A percentile compares a stretch with the other conserved stretches of the same genome.
Evolutionary conservation across 2,888 invertebrate species (phyloP).

Genomic region (Cheilosia urbana): DNA sequence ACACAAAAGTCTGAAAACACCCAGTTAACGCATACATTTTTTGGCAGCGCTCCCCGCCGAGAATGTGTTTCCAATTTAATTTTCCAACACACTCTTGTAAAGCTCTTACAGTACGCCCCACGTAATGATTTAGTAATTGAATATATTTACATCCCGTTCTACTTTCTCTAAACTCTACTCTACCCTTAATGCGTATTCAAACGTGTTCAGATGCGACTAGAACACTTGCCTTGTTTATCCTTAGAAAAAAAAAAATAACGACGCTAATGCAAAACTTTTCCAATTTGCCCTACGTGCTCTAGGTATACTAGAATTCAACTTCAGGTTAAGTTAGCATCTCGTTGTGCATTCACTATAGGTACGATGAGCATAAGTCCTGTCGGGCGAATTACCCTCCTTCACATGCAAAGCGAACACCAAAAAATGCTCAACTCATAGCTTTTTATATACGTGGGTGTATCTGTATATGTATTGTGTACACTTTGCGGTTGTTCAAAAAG

Average conservation of each 20-base stretch:
- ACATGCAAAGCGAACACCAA: background rate
- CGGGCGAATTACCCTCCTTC: background rate
- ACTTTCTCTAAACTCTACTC: background rate
- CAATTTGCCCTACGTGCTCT: conserved; percentile 28
- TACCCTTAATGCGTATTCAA: conserved; percentile 1
- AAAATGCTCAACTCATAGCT: background rate
- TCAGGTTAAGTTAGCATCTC: conserved; percentile 2
- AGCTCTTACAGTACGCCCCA: background rate
- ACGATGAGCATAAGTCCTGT: background rate
- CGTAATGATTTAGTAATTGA: conserved; percentile 12
- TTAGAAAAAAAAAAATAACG: background rate
- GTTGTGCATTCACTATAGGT: conserved; percentile 14
- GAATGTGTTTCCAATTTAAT: background rate
- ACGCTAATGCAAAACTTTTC: conserved; percentile 19
- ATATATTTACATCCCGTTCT: conserved; percentile 2
- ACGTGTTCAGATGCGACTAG: conserved; percentile 6
- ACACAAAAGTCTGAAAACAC: background rate
- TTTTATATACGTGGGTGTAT: background rate
- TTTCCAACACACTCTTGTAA: background rate
- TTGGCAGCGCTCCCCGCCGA: background rate
- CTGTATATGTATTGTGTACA: background rate
- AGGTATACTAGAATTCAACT: background rate
- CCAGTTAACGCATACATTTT: background rate
- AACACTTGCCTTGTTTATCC: background rate
- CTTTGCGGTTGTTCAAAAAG: background rate